Base-by-base conservation (phyloP, 1,140 invertebrate genomes). In the Drosophila sproati region DNA sequence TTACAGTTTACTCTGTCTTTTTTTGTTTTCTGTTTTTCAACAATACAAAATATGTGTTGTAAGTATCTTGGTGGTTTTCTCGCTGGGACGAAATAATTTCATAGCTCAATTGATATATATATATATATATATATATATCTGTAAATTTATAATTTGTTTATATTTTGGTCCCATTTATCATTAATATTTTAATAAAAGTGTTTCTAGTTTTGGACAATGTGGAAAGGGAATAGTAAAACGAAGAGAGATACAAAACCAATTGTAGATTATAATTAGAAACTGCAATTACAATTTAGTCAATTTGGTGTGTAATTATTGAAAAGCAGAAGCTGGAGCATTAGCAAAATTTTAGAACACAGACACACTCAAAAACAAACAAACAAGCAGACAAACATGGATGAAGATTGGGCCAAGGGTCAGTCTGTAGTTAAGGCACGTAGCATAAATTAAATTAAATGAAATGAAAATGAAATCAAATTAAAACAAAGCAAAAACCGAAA, bases 271-370 rank as follows among this genome's bases (percentile, higher is more conserved):
- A 76, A 66, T 70, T 69, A 87, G 61, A 57, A 71, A 79, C 83
- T 88, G 72, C 80, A 83, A 83, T 83, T 83, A 73, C 68, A 77
- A 89, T 89, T 89, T 89, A 90, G 85, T 89, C 85, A 89, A 89
- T 89, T 89, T 80, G 61, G 80, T 75, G 81, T 85, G 83, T 80
- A 78, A 83, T 80, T 83, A 83, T 80, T 37, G 50, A 71, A 41
- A 48, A 62, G 79, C 78, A 76, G 78, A 79, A 76, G 76, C 70
- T 66, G 74, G 63, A 70, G 60, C 66, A 66, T 77, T 87, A 87
- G 82, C 76, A 73, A 82, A 87, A 88, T 87, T 86, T 82, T 82
- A 73, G 51, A 75, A 62, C 32, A 77, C 50, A 71, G 68, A 76
- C 2, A 41, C 31, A 76, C 64, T 34, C 28, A 7, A 3, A 54